Evolutionary conservation across 1,140 invertebrate species (phyloP).

Genomic region (Drosophila leontia): DNA sequence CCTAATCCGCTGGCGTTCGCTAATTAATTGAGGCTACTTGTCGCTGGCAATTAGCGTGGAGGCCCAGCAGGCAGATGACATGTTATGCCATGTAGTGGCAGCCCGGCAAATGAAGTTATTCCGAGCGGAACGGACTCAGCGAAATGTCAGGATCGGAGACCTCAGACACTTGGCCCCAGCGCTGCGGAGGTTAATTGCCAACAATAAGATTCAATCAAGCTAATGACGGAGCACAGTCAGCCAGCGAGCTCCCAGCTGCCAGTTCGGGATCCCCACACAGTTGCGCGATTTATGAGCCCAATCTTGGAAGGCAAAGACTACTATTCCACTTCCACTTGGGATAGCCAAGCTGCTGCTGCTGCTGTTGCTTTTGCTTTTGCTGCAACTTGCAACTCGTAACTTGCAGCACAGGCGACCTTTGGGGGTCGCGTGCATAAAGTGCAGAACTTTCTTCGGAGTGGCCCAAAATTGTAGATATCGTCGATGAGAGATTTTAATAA

Average conservation of each 20-base stretch:
- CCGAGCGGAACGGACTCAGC: conserved; percentile 19
- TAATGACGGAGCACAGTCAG: conserved; percentile 68
- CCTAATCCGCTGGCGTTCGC: conserved; percentile 61
- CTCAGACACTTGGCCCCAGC: conserved; percentile 57
- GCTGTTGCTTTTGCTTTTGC: neutral
- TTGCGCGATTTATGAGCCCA: conserved; percentile 76
- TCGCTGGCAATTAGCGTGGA: conserved; percentile 70
- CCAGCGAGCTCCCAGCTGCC: conserved; percentile 20
- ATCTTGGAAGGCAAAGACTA: conserved; percentile 17
- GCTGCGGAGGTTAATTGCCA: conserved; percentile 79
- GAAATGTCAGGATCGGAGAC: conserved; percentile 21
- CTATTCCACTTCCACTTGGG: conserved; percentile 27
- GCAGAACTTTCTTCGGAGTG: conserved; percentile 62
- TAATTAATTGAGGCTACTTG: conserved; percentile 77
- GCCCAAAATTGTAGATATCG: conserved; percentile 18
- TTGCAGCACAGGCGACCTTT: conserved; percentile 50
- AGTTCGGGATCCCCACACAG: conserved; percentile 47
- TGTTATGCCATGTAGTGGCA: conserved; percentile 70
- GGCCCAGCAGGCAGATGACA: conserved; percentile 65
- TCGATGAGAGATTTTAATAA: conserved; percentile 17
- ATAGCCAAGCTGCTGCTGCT: neutral
- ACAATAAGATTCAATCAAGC: conserved; percentile 84
- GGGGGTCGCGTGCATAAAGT: conserved; percentile 75
- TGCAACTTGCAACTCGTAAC: conserved; percentile 4
- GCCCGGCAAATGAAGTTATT: conserved; percentile 73